A percentile compares a stretch with the other conserved stretches of the same genome.
These are phyloP conservation scores for Temnothorax unifasciatus DNA, from an alignment of 2,888 invertebrate species.

Conservation along the genomic window DNA sequence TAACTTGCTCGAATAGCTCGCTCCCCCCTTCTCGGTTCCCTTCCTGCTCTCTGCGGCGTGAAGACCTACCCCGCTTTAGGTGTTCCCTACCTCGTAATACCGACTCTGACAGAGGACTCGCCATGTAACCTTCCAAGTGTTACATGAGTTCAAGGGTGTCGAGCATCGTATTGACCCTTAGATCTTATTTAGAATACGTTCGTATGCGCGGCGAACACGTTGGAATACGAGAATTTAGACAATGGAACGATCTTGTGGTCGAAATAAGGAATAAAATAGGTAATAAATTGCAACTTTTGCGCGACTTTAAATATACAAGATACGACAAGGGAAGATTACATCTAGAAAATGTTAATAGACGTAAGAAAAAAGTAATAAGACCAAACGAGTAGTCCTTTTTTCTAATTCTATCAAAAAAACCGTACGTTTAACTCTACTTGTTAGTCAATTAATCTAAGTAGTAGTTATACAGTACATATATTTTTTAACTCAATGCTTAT, in stretches of 20 bases:
- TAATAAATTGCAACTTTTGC: background rate
- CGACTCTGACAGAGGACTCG: conserved; percentile 72
- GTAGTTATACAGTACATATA: background rate
- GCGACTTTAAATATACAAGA: background rate
- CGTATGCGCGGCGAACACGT: conserved; percentile 5
- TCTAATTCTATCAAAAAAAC: background rate
- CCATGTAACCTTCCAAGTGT: conserved; percentile 85
- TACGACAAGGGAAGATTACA: background rate
- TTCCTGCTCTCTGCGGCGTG: conserved; percentile 52
- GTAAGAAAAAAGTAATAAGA: background rate
- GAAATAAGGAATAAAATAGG: background rate
- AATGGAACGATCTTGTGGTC: background rate
- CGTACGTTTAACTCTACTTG: background rate
- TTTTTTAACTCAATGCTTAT: background rate
- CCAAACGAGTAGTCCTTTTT: background rate
- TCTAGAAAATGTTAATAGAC: background rate
- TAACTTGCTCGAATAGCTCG: conserved; percentile 67
- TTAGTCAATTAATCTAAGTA: background rate
- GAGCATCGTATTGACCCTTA: conserved; percentile 80
- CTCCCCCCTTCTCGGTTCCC: conserved; percentile 20
- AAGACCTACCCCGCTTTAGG: conserved; percentile 72
- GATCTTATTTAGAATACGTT: conserved; percentile 77
- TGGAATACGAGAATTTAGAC: background rate
- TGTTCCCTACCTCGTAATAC: conserved; percentile 69
- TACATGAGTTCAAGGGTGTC: conserved; percentile 78